These are phyloP conservation scores for Epistrophe grossulariae DNA, from an alignment of 2,888 invertebrate species.

Conservation along the genomic window DNA sequence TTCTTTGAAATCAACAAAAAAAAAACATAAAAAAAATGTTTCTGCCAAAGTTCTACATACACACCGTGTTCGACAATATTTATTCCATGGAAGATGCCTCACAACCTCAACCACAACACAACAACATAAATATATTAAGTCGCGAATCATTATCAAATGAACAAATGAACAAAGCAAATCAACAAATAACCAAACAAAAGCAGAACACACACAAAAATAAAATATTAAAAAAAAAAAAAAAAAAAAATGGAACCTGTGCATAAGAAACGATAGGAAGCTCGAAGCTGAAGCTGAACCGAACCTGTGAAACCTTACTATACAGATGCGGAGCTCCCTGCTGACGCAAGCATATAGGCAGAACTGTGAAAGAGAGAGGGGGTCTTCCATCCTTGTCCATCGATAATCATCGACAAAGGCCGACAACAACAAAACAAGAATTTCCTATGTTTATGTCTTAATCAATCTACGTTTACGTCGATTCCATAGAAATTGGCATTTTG, in stretches of 20 bases:
- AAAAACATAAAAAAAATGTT: constrained; percentile 44
- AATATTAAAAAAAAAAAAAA: neutral
- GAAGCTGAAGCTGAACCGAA: neutral
- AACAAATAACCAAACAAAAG: constrained; percentile 75
- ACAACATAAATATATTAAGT: constrained; percentile 34
- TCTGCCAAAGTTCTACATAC: constrained; percentile 65
- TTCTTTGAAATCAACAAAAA: constrained; percentile 52
- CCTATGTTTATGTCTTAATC: constrained; percentile 77
- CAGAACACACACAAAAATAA: constrained; percentile 30
- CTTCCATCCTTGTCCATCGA: constrained; percentile 70
- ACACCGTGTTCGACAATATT: constrained; percentile 62
- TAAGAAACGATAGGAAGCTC: no score
- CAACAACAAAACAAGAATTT: constrained; percentile 77
- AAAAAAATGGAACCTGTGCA: neutral
- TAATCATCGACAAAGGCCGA: constrained; percentile 76
- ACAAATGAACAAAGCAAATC: constrained; percentile 75
- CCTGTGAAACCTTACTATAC: neutral
- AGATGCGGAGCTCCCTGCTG: neutral
- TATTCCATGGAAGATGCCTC: constrained; percentile 60
- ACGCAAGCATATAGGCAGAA: neutral
- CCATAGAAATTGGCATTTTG: constrained; percentile 76
- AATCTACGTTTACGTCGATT: constrained; percentile 77
- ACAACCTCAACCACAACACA: constrained; percentile 17
- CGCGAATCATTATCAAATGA: constrained; percentile 75
- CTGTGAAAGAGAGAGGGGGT: neutral